Base-by-base conservation (phyloP, 2,888 invertebrate species). In the Drosophila kokeensis region DNA sequence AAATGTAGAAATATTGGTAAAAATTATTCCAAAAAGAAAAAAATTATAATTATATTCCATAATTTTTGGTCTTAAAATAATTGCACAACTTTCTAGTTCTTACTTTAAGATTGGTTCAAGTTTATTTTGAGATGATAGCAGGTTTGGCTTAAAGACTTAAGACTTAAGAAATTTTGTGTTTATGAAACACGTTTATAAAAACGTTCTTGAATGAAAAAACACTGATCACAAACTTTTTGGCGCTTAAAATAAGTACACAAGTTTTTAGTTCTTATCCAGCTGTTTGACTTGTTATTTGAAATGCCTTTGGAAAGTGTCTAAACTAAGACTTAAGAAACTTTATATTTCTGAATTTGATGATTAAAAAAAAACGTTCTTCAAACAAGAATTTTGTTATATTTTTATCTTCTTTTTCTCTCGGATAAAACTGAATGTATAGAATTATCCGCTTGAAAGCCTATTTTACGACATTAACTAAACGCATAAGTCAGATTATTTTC, bases 391-490 rank as follows among this genome's bases (percentile, higher is more conserved):
- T 49, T 2, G 29, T 11, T 50, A 24, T 15, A 5, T 36, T 34
- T 18, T 24, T 21, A 24, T 15, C 3, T 34, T 53, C 8, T 2
- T 1, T 38, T 27, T 59, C 38, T 55, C 18, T 52, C 36, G 21
- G 18, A 42, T 38, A 18, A 2, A 10, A 18, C 53, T 53, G 10
- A 5, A 10, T 18, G 34, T 3, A 18, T 53, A 18, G 10, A 53
- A 53, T 27, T 54, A 13, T 38, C 7, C 29, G 55, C 21, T 38
- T 11, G 18, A 27, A 36, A n/a, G 48, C 40, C 21, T 52, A n/a
- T 69, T 57, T 70, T 55, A 79, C 50, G 60, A 59, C 57, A 57
- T 61, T 21, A 55, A 58, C 53, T 69, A 67, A 55, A 32, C 61
- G 49, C 60, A 73, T 66, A 68, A 57, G 71, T 58, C 57, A 62